Evolutionary conservation across 92 coral and sea anemone species (phyloP).

Genomic region (Actinernus sp.): DNA sequence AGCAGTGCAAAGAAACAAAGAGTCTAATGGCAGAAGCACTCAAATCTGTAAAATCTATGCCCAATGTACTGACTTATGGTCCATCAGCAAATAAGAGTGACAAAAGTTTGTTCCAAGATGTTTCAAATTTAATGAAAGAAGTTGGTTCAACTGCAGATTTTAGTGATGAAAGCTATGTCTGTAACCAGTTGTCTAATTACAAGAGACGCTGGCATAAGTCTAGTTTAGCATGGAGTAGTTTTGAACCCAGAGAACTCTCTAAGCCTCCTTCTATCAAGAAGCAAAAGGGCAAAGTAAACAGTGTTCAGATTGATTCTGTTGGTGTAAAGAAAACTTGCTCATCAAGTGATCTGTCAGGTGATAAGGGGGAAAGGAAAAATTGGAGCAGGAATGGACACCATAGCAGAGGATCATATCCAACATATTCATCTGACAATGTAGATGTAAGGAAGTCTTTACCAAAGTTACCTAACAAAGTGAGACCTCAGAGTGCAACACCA

Average conservation of each 20-base stretch:
- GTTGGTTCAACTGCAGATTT: constrained; percentile 25
- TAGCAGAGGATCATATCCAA: constrained; percentile 4
- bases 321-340: constrained; percentile 50
- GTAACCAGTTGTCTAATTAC: constrained; percentile 43
- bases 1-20: constrained; percentile 59
- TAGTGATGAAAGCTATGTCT: constrained; percentile 10
- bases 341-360: constrained; percentile 21
- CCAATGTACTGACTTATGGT: background rate
- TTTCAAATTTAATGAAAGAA: constrained; percentile 11
- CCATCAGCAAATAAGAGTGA: constrained; percentile 8
- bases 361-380: constrained; percentile 10
- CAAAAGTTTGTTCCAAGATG: constrained; percentile 9
- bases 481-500: constrained; percentile 27
- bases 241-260: constrained; percentile 74
- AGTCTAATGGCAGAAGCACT: constrained; percentile 56
- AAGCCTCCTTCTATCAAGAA: constrained; percentile 75
- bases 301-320: too few species aligned
- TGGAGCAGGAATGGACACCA: constrained; percentile 8
- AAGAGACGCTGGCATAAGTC: constrained; percentile 95
- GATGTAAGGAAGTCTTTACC: constrained; percentile 2
- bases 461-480: background rate
- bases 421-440: constrained; percentile 32
- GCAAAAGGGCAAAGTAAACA: constrained; percentile 11
- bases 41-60: constrained; percentile 3
- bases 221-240: constrained; percentile 90